Percentiles rank a stretch among this genome's conserved stretches.
phyloP scores from a whole-genome alignment of 2,113 vertebrate species.

The Ibidorhyncha struthersii region DNA sequence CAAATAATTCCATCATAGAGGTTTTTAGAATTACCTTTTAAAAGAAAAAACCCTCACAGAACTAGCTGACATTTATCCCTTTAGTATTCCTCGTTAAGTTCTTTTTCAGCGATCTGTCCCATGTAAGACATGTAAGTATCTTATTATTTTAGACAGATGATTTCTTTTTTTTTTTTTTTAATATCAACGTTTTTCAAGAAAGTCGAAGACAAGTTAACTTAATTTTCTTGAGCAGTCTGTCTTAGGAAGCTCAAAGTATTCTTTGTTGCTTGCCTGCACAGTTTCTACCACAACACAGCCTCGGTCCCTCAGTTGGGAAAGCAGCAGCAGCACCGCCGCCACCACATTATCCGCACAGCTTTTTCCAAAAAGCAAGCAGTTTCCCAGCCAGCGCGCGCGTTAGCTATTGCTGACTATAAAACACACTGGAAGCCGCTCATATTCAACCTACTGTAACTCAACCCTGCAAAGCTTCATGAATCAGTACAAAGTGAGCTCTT shows the following conservation, averaged over 20 bases:
- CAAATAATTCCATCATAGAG: not conserved
- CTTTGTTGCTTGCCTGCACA: not conserved
- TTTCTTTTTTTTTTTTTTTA: no score
- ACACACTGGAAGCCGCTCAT: accelerated
- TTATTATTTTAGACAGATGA: not conserved
- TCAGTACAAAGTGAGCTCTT: not conserved
- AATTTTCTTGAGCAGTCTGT: not conserved
- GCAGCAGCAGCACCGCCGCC: not conserved
- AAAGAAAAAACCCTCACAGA: not conserved
- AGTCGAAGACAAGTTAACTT: no score
- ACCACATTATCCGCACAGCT: accelerated
- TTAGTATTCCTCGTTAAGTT: not conserved
- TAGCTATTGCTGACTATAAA: accelerated
- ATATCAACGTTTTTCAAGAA: not conserved
- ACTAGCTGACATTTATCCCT: not conserved
- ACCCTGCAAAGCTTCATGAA: not conserved
- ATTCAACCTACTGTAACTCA: not conserved
- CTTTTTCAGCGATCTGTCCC: not conserved
- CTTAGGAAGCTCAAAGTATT: accelerated
- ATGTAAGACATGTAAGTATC: accelerated
- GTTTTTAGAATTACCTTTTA: not conserved
- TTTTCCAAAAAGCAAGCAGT: no score
- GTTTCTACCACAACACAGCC: not conserved
- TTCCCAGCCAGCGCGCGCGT: not conserved
- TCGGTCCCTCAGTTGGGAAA: accelerated